Evolutionary conservation across 1,140 invertebrate genomes (phyloP).

Genomic region (Olivierus martensii): DNA sequence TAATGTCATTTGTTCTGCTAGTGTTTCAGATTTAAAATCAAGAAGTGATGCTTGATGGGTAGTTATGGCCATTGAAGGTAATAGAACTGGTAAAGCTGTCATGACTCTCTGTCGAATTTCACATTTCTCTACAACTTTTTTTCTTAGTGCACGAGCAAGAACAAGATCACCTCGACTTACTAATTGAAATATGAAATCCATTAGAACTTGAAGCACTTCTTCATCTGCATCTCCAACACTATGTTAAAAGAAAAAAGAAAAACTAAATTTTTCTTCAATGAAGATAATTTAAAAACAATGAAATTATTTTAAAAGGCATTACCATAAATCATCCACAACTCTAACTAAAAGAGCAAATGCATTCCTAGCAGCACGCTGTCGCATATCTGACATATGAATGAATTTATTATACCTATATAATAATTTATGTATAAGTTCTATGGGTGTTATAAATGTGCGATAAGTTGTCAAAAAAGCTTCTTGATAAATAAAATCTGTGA

Average conservation of each 20-base stretch:
- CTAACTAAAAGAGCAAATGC: constrained; percentile 77
- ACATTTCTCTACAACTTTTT: constrained; percentile 82
- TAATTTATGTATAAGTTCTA: constrained; percentile 72
- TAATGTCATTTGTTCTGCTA: constrained; percentile 96
- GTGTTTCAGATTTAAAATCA: constrained; percentile 81
- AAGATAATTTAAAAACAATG: constrained; percentile 2
- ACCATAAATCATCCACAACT: constrained; percentile 88
- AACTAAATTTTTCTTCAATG: not conserved
- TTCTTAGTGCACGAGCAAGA: constrained; percentile 72
- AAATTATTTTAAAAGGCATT: constrained; percentile 22
- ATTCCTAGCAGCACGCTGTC: constrained; percentile 66
- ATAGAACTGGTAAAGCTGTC: constrained; percentile 32
- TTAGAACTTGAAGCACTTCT: constrained; percentile 34
- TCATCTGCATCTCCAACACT: constrained; percentile 59
- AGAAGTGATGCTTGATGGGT: constrained; percentile 43
- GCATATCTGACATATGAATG: constrained; percentile 32
- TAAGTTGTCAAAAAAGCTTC: constrained; percentile 96
- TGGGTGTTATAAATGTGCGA: constrained; percentile 81
- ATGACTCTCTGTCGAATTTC: constrained; percentile 39
- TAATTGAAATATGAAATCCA: constrained; percentile 83
- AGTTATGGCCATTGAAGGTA: constrained; percentile 21
- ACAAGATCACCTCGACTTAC: constrained; percentile 67
- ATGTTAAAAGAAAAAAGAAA: constrained; percentile 23
- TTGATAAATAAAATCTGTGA: constrained; percentile 79
- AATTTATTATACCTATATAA: constrained; percentile 74